These are phyloP conservation scores for Pheosia gnoma DNA, from an alignment of 2,888 invertebrate species.

Conservation along the genomic window DNA sequence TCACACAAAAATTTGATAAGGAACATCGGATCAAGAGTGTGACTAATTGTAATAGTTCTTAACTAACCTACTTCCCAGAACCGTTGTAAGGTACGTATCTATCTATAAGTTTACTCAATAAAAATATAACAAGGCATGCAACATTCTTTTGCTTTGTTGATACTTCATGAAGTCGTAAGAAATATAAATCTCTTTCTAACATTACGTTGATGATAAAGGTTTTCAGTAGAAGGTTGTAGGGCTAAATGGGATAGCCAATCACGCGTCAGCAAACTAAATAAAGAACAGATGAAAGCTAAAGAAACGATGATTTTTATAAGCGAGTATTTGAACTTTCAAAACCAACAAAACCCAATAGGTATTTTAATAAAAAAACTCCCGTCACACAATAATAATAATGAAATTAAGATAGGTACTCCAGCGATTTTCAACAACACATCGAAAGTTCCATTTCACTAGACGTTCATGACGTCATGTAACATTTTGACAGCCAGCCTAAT, in stretches of 20 bases:
- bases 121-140: neutral
- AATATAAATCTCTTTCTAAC: neutral
- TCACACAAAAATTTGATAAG: constrained; percentile 6
- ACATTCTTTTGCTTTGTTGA: neutral
- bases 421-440: constrained; percentile 16
- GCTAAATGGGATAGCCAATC: too few species aligned
- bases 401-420: neutral
- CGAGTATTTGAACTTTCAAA: too few species aligned
- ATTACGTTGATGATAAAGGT: neutral
- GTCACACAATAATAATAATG: too few species aligned
- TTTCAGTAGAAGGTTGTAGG: too few species aligned
- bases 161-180: neutral
- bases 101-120: neutral
- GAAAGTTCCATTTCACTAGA: constrained; percentile 7
- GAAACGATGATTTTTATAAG: too few species aligned
- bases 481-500: constrained; percentile 18
- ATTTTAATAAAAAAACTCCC: too few species aligned
- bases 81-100: neutral
- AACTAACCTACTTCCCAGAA: neutral
- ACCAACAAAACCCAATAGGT: too few species aligned
- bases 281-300: too few species aligned
- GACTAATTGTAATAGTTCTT: neutral
- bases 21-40: constrained; percentile 3
- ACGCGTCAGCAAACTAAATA: too few species aligned
- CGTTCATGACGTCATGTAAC: constrained; percentile 6